Percentiles rank a stretch among this genome's conserved stretches.
phyloP scores from a whole-genome alignment of 2,113 vertebrate species.

The Muntiacus reevesi region DNA sequence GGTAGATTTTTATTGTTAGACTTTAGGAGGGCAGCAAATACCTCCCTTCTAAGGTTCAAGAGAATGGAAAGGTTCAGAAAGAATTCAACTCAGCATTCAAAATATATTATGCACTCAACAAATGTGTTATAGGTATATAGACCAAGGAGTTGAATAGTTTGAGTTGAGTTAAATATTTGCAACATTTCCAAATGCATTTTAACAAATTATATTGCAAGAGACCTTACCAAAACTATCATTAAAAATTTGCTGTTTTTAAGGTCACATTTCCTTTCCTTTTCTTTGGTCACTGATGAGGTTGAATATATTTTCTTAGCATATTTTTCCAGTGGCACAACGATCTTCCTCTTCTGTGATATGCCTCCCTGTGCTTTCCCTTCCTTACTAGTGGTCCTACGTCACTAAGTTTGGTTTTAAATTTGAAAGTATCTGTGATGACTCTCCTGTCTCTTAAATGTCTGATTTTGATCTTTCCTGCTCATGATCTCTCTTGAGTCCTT shows the following conservation, averaged over 20 bases:
- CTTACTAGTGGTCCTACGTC: not conserved
- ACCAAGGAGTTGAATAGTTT: not conserved
- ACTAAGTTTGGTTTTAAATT: not conserved
- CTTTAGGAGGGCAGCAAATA: not conserved
- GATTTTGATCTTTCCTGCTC: not conserved
- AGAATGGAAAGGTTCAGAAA: not conserved
- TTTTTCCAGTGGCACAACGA: not conserved
- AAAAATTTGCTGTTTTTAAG: not conserved
- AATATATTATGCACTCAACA: not conserved
- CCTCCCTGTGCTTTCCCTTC: not conserved
- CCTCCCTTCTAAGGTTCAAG: no score
- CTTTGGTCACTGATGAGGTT: not conserved
- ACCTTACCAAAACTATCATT: not conserved
- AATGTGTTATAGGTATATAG: not conserved
- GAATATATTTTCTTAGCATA: not conserved
- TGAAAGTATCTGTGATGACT: not conserved
- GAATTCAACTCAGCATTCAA: not conserved
- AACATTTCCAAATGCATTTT: not conserved
- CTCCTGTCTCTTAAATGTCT: no score
- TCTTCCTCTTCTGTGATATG: not conserved
- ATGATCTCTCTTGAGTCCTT: fast-evolving
- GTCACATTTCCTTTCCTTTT: not conserved
- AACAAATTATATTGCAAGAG: not conserved
- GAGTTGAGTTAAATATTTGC: not conserved
- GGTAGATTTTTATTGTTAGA: not conserved